Base-by-base conservation (phyloP, 1,140 invertebrate species). In the Choristoneura fumiferana region DNA sequence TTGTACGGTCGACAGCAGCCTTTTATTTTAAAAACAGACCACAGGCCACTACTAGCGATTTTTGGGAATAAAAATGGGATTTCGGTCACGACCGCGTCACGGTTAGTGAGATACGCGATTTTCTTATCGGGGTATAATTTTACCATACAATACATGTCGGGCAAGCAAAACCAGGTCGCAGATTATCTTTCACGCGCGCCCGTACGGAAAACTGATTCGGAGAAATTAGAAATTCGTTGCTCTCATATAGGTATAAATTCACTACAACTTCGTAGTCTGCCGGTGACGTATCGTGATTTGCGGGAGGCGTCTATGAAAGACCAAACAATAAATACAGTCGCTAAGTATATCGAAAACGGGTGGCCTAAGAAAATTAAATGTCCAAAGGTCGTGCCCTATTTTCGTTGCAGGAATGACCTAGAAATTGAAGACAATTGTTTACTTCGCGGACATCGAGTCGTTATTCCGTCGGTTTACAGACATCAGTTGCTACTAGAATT, bases 61-160 rank as follows among this genome's bases (percentile, higher is more conserved):
- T 82, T 87, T 52, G 58, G 61, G 22, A 39, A 40, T 22, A 54
- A 76, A 65, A 72, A 72, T 13, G 60, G 59, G n/a, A 64, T 73
- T 53, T 45, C 68, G 36, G 61, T 45, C 10, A 36, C 54, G 14
- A 61, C 71, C 13, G 59, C 61, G 36, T 49, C 54, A 29, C 54
- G 71, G 34, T 49, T 74, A n/a, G 81, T 89, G 37, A 54, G 69
- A 13, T 74, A 69, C 14, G 49, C 22, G 6, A 29, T 29, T 29
- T 29, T 29, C 6, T 29, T 29, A 6, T 29, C 22, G 6, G 22
- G 22, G 17, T 53, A 53, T 53, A 53, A 53, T n/a, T 53, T 12
- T 33, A 33, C 8, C 1, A 33, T 53, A 9, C 18, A 53, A 33
- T 53, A 53, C 10, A 15, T 29, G 4, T 3, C 18, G 18, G 22